Base-by-base conservation (phyloP, 2,888 invertebrate genomes). In the Athripsodes cinereus region DNA sequence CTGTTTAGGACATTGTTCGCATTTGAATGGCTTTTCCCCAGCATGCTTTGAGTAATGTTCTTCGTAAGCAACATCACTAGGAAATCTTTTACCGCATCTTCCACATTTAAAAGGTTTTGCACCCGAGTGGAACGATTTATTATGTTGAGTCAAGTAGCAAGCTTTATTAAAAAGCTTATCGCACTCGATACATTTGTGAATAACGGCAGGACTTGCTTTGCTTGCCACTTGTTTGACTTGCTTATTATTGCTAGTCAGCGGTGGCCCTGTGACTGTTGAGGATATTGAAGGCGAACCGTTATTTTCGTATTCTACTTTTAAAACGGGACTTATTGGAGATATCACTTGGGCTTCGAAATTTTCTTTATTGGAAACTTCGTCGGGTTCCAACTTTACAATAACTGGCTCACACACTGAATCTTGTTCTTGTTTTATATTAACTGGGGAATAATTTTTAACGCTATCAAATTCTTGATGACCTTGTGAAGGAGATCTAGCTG, bases 111-210 rank as follows among this genome's bases (percentile, higher is more conserved):
- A 92, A 16, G 91, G 92, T 70, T 90, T 90, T 68, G 88, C 90
- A 62, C 92, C 92, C 63, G 86, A 85, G 72, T 94, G 93, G 74
- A 91, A 91, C 65, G 89, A 89, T 72, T 92, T 92, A 74, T 91
- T 91, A 74, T 94, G 93, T 71, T 93, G 93, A 53, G 92, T 93
- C 57, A 93, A 78, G 71, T 93, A 93, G 72, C 93, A 93, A 52
- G 88, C 86, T 68, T 88, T 90, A 71, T 89, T 89, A 75, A 93
- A 93, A 46, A 85, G 75, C 72, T 92, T 92, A 71, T 88, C 85
- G 74, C 93, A 94, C 69, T 88, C 86, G 68, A 84, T 81, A 73
- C 92, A 93, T 73, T 87, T 88, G 71, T 85, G 83, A 54, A 77
- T 70, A 49, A 62, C 57, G 5, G 66, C 66, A 13, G 67, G 68